Evolutionary conservation across 2,888 invertebrate genomes (phyloP), one percentile per base, ranked within the genome.

Genomic region (Caenorhabditis virilis): DNA sequence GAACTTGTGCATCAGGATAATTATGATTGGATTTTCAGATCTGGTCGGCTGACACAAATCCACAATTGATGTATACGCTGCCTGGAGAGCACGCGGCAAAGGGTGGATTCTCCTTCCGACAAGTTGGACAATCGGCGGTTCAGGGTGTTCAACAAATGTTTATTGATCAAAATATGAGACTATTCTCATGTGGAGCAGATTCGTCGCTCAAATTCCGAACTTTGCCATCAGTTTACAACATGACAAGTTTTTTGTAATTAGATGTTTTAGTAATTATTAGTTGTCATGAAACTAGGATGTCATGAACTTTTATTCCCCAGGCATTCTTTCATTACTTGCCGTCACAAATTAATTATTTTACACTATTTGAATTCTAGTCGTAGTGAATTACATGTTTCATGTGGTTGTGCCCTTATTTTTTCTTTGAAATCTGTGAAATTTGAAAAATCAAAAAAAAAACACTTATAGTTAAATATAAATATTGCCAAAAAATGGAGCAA

Each of bases 161-260:
- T 83, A 90, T 97, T 65, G 95, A 95, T 84, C 89, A 90, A 41
- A 89, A 90, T 66, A 90, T 90, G 25, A 89, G 95, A 46, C 87
- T 98, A 77, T 97, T 94, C 87, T 97, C 97, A 6, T 98, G 98
- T 85, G 98, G 98, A 54, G 94, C 95, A 47, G 98, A 98, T 87
- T 95, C 71, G 11, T 64, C 67, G 0, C 54, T 71, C 13, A 71
- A 71, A 36, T 71, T 71, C 62, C 58, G 71, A 20, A 67, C 58
- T 6, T 49, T 71, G 30, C 71, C 71, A 25, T 71, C 71, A 7
- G 62, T 71, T 13, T 71, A 63, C 42, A 71, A 61, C 42, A 56
- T 71, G 59, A 67, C 65, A 30, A 60, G 49, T 22, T 23, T 65
- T 42, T 22, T 42, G 11, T 42, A 42, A n/a, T n/a, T n/a, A n/a